These are phyloP conservation scores for Cryptops parisi DNA, from an alignment of 2,888 invertebrate species.

Conservation along the genomic window DNA sequence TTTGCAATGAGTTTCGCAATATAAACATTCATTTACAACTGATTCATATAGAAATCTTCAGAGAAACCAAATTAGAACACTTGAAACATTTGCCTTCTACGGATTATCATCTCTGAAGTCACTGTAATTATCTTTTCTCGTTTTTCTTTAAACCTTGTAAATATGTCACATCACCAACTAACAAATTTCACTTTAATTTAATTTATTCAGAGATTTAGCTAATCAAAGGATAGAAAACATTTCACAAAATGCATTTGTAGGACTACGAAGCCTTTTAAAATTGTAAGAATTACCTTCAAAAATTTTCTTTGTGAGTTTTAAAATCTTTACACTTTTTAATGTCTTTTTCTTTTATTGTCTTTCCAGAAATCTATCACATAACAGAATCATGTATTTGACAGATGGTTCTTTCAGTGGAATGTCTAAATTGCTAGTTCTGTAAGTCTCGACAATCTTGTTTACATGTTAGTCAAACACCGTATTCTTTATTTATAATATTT, in stretches of 20 bases:
- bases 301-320: neutral
- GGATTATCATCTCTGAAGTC: constrained; percentile 29
- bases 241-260: constrained; percentile 28
- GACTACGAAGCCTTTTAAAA: constrained; percentile 27
- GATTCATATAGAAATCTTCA: constrained; percentile 28
- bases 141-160: neutral
- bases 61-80: constrained; percentile 25
- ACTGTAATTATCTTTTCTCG: constrained; percentile 29
- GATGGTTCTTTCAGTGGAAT: constrained; percentile 24
- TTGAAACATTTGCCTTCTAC: constrained; percentile 28
- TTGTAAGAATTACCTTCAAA: constrained; percentile 25
- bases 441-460: constrained; percentile 17
- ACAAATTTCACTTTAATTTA: constrained; percentile 12
- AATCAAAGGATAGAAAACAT: constrained; percentile 26
- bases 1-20: no score
- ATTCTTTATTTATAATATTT: constrained; percentile 5
- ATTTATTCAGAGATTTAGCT: constrained; percentile 26
- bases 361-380: constrained; percentile 23
- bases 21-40: no score
- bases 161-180: no score
- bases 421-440: constrained; percentile 18
- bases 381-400: constrained; percentile 20
- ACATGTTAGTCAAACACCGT: neutral
- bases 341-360: constrained; percentile 7
- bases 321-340: constrained; percentile 5